These are phyloP conservation scores for Varanus komodoensis DNA, from an alignment of 2,113 vertebrate species.

Conservation along the genomic window DNA sequence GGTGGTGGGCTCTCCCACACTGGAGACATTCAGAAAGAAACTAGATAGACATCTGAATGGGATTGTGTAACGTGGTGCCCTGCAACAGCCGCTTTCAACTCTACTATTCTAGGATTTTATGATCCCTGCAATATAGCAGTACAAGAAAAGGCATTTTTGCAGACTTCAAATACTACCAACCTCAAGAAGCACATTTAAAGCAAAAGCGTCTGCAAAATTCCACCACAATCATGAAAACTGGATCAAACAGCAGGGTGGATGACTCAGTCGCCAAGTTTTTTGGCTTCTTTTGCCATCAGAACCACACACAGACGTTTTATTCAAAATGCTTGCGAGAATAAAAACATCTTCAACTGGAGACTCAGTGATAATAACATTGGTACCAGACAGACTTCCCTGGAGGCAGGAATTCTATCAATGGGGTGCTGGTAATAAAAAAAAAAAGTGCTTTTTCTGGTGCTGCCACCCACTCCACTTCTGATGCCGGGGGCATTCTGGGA, in stretches of 20 bases:
- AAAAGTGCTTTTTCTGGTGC: neutral
- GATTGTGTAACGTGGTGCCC: too few relatives aligned
- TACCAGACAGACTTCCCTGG: neutral
- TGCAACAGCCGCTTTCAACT: too few relatives aligned
- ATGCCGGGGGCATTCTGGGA: neutral
- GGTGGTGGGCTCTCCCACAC: too few relatives aligned
- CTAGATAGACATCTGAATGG: too few relatives aligned
- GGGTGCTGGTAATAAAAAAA: neutral
- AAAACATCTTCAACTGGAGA: neutral
- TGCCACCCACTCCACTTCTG: neutral
- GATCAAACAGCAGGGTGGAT: neutral
- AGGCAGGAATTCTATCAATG: neutral
- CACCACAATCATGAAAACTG: neutral
- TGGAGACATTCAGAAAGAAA: too few relatives aligned
- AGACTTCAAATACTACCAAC: neutral
- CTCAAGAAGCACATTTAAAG: neutral
- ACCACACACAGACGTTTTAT: too few relatives aligned
- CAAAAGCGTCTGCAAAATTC: neutral
- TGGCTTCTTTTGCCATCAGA: too few relatives aligned
- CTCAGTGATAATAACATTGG: neutral
- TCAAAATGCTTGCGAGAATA: neutral
- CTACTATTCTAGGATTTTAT: too few relatives aligned
- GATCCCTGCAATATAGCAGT: neutral
- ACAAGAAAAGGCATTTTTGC: neutral
- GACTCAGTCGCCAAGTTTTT: neutral